phyloP scores from a whole-genome alignment of 2,797 vertebrate species.

The Typhlichthys subterraneus region DNA sequence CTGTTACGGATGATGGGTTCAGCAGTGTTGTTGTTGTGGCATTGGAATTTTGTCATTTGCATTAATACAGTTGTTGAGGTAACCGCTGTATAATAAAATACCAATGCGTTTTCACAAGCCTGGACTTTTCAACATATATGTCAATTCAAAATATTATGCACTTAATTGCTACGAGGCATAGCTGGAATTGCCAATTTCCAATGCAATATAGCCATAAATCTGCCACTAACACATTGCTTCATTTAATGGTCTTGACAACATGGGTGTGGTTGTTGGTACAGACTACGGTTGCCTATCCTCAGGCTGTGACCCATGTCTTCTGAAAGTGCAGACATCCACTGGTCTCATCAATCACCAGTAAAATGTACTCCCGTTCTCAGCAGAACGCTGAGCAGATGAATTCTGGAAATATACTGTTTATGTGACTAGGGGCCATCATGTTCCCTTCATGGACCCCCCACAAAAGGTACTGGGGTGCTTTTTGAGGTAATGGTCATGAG shows the following conservation, averaged over 20 bases:
- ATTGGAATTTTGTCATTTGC: too few relatives aligned
- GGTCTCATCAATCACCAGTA: neutral
- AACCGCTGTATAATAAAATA: too few relatives aligned
- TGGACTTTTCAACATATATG: too few relatives aligned
- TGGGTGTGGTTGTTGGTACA: constrained; percentile 5
- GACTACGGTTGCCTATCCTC: constrained; percentile 10
- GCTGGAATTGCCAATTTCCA: too few relatives aligned
- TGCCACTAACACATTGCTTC: constrained; percentile 8
- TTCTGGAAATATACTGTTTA: constrained; percentile 40
- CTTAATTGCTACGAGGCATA: too few relatives aligned
- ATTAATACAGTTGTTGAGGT: too few relatives aligned
- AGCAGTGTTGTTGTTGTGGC: neutral
- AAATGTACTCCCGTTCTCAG: constrained; percentile 12
- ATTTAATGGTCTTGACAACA: constrained; percentile 34
- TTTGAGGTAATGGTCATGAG: too few relatives aligned
- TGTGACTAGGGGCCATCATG: constrained; percentile 28
- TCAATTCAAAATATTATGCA: too few relatives aligned
- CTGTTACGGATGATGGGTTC: neutral
- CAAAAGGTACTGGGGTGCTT: too few relatives aligned
- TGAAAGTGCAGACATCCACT: neutral
- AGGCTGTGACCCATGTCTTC: neutral
- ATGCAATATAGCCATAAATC: too few relatives aligned
- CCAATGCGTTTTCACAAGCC: too few relatives aligned
- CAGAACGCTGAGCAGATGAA: constrained; percentile 49
- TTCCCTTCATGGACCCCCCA: constrained; percentile 1